Conservation (phyloP, 1,140 invertebrate genomes). For the Chironomus striatipennis region DNA sequence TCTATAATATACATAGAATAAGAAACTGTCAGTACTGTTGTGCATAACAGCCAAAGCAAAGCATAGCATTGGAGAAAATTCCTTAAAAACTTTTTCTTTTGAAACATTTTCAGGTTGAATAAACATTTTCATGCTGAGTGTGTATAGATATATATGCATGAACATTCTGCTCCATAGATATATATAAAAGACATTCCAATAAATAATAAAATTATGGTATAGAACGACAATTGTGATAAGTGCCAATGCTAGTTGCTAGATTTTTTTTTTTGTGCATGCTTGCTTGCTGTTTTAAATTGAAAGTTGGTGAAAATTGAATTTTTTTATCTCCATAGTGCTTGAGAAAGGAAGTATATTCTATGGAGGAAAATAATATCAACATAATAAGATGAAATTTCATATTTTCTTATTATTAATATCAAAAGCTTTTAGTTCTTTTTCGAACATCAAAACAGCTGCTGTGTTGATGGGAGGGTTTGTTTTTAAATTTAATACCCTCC, state of each 20-base stretch:
- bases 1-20: too few species aligned
- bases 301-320: constrained; percentile 3
- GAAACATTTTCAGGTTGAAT: constrained; percentile 8
- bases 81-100: neutral
- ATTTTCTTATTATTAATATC: too few species aligned
- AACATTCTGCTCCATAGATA: neutral
- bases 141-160: neutral
- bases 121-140: constrained; percentile 4
- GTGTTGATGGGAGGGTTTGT: too few species aligned
- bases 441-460: too few species aligned
- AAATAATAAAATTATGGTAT: constrained; percentile 23
- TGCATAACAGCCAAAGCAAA: too few species aligned
- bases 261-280: neutral
- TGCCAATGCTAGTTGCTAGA: neutral
- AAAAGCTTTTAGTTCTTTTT: too few species aligned
- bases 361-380: too few species aligned
- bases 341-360: too few species aligned
- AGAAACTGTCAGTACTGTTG: too few species aligned
- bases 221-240: constrained; percentile 22
- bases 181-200: neutral
- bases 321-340: neutral
- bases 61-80: too few species aligned
- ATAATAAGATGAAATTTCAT: too few species aligned
- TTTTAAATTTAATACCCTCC: too few species aligned
- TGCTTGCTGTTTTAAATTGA: neutral